phyloP scores from a whole-genome alignment of 2,888 invertebrate species.

The Sesamia inferens region DNA sequence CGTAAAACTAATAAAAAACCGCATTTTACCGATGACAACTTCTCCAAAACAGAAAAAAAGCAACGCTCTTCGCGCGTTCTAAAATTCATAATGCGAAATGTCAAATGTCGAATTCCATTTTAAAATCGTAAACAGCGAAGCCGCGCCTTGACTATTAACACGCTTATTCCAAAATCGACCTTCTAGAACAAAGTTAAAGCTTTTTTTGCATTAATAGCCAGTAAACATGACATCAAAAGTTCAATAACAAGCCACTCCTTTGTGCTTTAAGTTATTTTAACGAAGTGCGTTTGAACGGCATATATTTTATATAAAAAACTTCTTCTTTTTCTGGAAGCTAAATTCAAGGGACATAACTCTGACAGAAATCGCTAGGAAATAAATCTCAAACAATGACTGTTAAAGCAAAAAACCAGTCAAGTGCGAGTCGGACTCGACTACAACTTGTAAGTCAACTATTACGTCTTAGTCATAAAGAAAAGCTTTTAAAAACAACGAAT shows the following conservation, averaged over 20 bases:
- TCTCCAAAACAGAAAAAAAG: slow-evolving; percentile 36
- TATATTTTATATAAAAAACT: neutral
- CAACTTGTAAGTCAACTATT: neutral
- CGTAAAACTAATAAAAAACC: slow-evolving; percentile 34
- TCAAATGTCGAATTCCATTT: slow-evolving; percentile 77
- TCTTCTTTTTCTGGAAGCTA: neutral
- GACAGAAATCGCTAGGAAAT: neutral
- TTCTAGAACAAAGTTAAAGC: slow-evolving; percentile 11
- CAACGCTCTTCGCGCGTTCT: slow-evolving; percentile 36
- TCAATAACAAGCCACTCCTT: slow-evolving; percentile 53
- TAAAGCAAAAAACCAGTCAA: neutral
- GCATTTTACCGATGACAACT: slow-evolving; percentile 12
- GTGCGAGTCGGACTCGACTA: too few species aligned
- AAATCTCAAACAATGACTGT: neutral
- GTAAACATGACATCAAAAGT: slow-evolving; percentile 57
- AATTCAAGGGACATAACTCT: neutral
- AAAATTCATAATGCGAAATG: slow-evolving; percentile 68
- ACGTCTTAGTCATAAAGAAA: slow-evolving; percentile 6
- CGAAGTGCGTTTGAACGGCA: slow-evolving; percentile 10
- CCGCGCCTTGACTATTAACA: slow-evolving; percentile 60
- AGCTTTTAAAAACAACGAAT: slow-evolving; percentile 1
- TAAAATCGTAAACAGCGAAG: slow-evolving; percentile 69
- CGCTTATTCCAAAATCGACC: slow-evolving; percentile 25
- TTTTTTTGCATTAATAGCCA: slow-evolving; percentile 28
- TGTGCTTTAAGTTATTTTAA: slow-evolving; percentile 42